Conservation (phyloP, 1,140 invertebrate species). For the Bombus impatiens region DNA sequence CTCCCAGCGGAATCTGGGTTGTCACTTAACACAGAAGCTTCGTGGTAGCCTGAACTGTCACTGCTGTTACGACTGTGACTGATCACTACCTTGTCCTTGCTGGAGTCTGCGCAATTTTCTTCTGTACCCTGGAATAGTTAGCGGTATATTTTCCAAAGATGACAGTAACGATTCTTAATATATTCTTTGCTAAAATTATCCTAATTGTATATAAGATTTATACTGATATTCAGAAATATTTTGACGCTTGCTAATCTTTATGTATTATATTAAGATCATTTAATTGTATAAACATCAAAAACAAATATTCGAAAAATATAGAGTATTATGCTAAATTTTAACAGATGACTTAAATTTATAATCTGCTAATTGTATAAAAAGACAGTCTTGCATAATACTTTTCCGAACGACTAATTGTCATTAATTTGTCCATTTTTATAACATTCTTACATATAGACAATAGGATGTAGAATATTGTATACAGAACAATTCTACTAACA, state of each 20-base stretch:
- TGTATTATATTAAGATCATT: no score
- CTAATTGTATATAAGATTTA: not conserved
- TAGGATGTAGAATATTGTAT: not conserved
- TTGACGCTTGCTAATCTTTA: no score
- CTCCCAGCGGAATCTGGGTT: slow-evolving; percentile 81
- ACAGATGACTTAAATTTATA: no score
- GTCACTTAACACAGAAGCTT: slow-evolving; percentile 87
- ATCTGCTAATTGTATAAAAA: no score
- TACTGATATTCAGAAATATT: not conserved
- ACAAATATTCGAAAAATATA: no score
- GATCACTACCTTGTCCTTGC: slow-evolving; percentile 80
- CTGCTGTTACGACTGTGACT: slow-evolving; percentile 89
- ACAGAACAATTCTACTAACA: not conserved
- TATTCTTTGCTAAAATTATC: not conserved
- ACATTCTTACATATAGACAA: not conserved
- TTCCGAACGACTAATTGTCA: no score
- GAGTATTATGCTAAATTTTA: no score
- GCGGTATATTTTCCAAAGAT: not conserved
- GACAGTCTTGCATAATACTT: no score
- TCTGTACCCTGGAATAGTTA: not conserved
- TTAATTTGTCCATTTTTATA: no score
- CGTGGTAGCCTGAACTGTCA: slow-evolving; percentile 90
- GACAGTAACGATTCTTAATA: not conserved
- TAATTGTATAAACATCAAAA: no score
- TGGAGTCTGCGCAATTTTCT: slow-evolving; percentile 6